These are phyloP conservation scores for Gortyna flavago DNA, from an alignment of 2,888 invertebrate genomes.

Conservation along the genomic window DNA sequence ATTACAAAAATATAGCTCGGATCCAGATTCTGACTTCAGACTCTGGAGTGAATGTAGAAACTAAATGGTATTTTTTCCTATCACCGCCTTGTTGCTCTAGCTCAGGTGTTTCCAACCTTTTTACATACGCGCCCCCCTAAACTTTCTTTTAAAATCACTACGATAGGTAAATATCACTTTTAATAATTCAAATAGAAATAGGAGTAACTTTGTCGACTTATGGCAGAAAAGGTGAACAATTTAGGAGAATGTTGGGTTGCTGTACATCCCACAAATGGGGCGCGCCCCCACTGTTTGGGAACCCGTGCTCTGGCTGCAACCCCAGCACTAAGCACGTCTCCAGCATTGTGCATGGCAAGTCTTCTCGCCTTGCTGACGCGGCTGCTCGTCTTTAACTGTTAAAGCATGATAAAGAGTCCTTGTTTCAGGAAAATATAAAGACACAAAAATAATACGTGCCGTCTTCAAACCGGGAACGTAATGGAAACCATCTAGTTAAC, in stretches of 20 bases:
- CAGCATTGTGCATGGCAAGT: not conserved
- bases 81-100: not conserved
- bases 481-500: not conserved
- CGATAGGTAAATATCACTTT: not conserved
- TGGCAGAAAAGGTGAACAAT: not conserved
- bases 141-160: not conserved
- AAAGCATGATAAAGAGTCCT: not conserved
- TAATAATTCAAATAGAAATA: not conserved
- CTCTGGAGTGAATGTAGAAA: not conserved
- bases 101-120: not conserved
- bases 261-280: not conserved
- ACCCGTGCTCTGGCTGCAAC: not conserved
- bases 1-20: not conserved
- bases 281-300: not conserved
- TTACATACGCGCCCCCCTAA: not conserved
- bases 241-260: not conserved
- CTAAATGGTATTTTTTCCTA: not conserved
- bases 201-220: not conserved
- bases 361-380: not conserved
- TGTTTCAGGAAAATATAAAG: not conserved
- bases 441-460: not conserved
- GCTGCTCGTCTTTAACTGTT: not conserved
- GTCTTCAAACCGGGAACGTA: not conserved
- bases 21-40: not conserved
- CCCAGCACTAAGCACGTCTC: not conserved